Conservation (phyloP, 2,888 invertebrate genomes). For the Meteorus cinctellus region DNA sequence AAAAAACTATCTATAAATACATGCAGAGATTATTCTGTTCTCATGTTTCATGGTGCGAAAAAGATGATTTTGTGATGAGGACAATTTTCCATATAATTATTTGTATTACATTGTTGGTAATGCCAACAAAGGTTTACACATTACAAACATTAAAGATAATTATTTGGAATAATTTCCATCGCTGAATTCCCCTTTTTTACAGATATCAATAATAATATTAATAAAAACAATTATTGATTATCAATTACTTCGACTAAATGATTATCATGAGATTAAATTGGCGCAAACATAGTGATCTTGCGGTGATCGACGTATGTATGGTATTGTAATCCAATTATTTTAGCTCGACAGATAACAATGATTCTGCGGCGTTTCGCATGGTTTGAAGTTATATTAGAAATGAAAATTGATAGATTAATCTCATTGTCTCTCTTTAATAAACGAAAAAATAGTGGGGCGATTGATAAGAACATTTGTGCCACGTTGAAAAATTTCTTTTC, state of each 20-base stretch:
- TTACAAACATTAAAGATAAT: slow-evolving; percentile 2
- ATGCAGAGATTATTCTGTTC: neutral
- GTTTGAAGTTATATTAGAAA: neutral
- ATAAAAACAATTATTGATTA: slow-evolving; percentile 13
- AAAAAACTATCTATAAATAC: neutral
- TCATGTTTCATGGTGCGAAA: neutral
- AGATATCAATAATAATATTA: slow-evolving; percentile 7
- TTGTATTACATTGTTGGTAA: neutral
- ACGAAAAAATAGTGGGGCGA: neutral
- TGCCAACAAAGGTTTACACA: neutral
- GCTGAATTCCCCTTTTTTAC: slow-evolving; percentile 17
- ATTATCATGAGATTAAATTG: slow-evolving; percentile 1
- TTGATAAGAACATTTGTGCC: slow-evolving; percentile 31
- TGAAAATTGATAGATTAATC: neutral
- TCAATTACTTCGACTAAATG: slow-evolving; percentile 11
- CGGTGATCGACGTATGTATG: neutral
- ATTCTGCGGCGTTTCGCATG: neutral
- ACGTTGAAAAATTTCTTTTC: neutral
- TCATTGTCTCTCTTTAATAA: neutral
- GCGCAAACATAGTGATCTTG: neutral
- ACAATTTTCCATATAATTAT: neutral
- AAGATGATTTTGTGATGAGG: neutral
- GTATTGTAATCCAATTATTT: slow-evolving; percentile 3
- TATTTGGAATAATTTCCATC: neutral
- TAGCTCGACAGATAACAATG: neutral